Evolutionary conservation across 2,888 invertebrate genomes (phyloP).

Genomic region (Sphecodes monilicornis): DNA sequence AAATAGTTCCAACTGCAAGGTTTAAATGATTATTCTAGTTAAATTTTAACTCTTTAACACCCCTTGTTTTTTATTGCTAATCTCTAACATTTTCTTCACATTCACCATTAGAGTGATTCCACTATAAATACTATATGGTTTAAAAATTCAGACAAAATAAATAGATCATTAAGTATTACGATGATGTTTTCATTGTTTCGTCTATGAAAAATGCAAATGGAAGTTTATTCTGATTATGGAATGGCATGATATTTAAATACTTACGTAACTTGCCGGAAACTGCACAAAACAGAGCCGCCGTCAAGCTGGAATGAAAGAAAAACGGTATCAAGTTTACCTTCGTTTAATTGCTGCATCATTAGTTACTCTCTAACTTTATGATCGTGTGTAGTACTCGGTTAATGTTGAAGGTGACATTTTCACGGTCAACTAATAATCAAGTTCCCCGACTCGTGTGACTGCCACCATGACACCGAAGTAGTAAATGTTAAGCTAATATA

Average conservation of each 20-base stretch:
- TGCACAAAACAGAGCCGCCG: constrained; percentile 61
- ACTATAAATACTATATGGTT: too few relatives aligned
- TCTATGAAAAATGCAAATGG: neutral
- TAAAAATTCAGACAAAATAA: too few relatives aligned
- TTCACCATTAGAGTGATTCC: too few relatives aligned
- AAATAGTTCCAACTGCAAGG: too few relatives aligned
- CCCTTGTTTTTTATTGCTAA: too few relatives aligned
- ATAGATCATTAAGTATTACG: too few relatives aligned
- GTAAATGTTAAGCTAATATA: neutral
- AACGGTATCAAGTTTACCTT: neutral
- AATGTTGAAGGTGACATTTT: neutral
- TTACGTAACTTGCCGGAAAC: constrained; percentile 75
- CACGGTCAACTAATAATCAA: neutral
- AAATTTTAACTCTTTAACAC: too few relatives aligned
- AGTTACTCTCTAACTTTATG: neutral
- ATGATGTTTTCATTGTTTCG: neutral
- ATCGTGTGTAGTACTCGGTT: neutral
- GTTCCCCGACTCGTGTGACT: neutral
- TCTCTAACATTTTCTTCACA: too few relatives aligned
- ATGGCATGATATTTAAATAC: constrained; percentile 53
- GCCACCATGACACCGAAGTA: neutral
- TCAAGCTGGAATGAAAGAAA: constrained; percentile 66
- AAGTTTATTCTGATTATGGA: neutral
- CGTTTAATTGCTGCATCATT: neutral
- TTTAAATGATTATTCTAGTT: too few relatives aligned